These are phyloP conservation scores for Gymnodraco acuticeps DNA, from an alignment of 2,797 vertebrate species.

Conservation along the genomic window DNA sequence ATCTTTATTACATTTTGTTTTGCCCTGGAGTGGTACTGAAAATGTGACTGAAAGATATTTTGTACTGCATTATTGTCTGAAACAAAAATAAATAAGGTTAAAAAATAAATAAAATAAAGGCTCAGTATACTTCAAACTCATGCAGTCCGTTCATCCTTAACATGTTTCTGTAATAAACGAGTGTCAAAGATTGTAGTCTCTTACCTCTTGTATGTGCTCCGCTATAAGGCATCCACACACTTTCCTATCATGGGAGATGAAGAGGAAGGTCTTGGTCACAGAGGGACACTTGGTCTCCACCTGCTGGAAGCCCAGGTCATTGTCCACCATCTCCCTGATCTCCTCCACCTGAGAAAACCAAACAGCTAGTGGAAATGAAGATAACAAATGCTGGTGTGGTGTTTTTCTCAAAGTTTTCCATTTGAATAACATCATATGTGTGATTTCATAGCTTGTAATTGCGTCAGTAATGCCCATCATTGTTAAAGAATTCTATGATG, in stretches of 20 bases:
- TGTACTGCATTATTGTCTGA: no score
- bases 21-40: no score
- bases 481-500: neutral
- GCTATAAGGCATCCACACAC: conserved; percentile 97
- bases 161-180: neutral
- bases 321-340: conserved; percentile 99
- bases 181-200: conserved; percentile 40
- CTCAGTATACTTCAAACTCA: conserved; percentile 3
- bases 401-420: no score
- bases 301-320: conserved; percentile 98
- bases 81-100: no score
- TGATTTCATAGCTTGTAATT: no score
- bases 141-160: neutral
- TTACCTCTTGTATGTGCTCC: conserved; percentile 98
- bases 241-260: conserved; percentile 98
- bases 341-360: conserved; percentile 91
- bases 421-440: no score
- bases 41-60: no score
- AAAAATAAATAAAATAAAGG: neutral
- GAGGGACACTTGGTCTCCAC: conserved; percentile 95
- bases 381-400: neutral
- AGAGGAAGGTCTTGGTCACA: conserved; percentile 97
- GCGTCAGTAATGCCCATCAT: neutral
- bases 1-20: no score
- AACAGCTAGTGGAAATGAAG: neutral